Conservation (phyloP, 2,113 vertebrate genomes). For the Opisthocomus hoazin region DNA sequence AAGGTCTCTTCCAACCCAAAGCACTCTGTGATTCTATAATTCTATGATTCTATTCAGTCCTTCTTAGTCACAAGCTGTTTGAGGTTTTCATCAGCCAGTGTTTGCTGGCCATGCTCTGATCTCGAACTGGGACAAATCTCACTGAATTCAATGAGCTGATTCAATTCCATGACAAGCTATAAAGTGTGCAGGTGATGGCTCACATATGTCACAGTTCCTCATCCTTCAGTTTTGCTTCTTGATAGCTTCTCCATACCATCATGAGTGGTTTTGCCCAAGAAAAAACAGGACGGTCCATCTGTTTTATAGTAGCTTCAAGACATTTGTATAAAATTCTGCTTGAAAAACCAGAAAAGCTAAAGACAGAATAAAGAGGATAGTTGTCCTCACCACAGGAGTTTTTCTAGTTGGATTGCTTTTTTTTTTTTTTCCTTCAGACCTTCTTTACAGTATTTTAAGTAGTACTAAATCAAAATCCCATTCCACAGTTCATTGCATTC, state of each 20-base stretch:
- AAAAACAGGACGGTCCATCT: neutral
- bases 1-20: no score
- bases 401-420: neutral
- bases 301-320: neutral
- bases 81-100: neutral
- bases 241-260: neutral
- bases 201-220: neutral
- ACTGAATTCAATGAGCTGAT: neutral
- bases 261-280: neutral
- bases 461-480: accelerated
- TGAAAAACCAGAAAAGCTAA: neutral
- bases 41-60: no score
- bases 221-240: neutral
- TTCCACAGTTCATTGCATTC: neutral
- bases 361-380: neutral
- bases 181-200: neutral
- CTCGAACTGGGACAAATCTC: neutral
- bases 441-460: neutral
- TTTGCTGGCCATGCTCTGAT: neutral
- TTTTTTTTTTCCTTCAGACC: no score
- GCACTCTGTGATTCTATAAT: no score
- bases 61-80: neutral
- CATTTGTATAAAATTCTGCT: neutral
- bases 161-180: neutral
- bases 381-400: neutral